Percentiles rank a stretch among this genome's conserved stretches.
These are phyloP conservation scores for Physella acuta DNA, from an alignment of 1,140 invertebrate genomes.

Conservation along the genomic window DNA sequence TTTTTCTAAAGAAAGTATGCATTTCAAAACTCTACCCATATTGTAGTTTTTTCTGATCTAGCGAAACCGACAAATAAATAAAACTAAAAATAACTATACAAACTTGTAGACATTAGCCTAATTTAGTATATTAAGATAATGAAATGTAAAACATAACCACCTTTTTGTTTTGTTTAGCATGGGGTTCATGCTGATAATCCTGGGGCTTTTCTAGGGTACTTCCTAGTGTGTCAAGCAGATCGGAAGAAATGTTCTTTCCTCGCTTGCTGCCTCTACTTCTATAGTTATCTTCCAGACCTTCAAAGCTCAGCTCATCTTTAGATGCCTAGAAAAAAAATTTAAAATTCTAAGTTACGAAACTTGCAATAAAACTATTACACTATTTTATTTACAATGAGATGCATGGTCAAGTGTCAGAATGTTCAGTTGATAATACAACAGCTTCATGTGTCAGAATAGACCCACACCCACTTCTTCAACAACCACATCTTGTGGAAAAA, in stretches of 20 bases:
- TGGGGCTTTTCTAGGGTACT: conserved; percentile 25
- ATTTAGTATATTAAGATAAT: neutral
- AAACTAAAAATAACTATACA: neutral
- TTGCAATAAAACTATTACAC: too few species aligned
- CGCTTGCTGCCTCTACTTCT: neutral
- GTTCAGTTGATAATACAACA: too few species aligned
- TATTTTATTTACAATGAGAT: too few species aligned
- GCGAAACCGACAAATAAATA: too few species aligned
- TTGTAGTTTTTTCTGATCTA: too few species aligned
- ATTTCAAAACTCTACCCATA: too few species aligned
- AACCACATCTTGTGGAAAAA: too few species aligned
- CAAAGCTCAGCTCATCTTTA: conserved; percentile 51
- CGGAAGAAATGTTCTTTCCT: neutral
- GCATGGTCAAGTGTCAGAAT: too few species aligned
- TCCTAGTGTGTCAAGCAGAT: conserved; percentile 19
- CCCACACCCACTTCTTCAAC: too few species aligned
- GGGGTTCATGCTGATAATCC: neutral
- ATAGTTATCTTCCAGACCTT: conserved; percentile 25
- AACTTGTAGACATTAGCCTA: neutral
- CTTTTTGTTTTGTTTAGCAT: neutral
- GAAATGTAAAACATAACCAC: neutral
- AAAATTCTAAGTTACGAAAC: too few species aligned
- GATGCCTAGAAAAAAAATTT: conserved; percentile 44
- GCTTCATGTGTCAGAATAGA: too few species aligned
- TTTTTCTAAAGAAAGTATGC: too few species aligned